Evolutionary conservation across 2,888 invertebrate genomes (phyloP).

Genomic region (Lamellibrachia satsuma): DNA sequence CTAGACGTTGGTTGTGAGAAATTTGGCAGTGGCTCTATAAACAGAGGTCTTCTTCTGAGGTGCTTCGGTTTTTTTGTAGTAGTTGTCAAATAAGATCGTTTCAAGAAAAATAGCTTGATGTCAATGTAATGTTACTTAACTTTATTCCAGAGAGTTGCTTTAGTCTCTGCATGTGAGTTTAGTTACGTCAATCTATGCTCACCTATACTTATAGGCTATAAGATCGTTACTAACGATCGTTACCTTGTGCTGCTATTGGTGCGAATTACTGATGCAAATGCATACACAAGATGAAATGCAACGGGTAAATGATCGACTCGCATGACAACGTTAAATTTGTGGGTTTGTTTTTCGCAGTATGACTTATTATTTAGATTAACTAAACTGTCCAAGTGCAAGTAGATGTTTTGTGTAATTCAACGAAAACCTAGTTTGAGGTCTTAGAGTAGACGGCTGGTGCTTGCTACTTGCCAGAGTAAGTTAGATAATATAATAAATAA

Average conservation of each 20-base stretch:
- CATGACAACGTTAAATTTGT: background rate
- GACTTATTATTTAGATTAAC: background rate
- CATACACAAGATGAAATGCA: background rate
- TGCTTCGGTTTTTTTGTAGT: background rate
- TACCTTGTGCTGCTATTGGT: background rate
- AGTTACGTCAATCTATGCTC: background rate
- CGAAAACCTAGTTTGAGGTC: background rate
- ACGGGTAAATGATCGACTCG: background rate
- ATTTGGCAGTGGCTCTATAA: background rate
- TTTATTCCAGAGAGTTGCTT: background rate
- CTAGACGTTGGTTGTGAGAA: background rate
- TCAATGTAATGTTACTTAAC: no score
- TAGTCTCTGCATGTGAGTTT: background rate
- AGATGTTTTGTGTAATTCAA: background rate
- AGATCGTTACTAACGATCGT: background rate
- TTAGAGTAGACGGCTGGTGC: background rate
- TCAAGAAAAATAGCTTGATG: background rate
- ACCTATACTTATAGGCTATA: background rate
- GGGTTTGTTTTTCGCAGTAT: background rate
- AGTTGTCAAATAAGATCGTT: background rate
- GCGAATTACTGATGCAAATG: background rate
- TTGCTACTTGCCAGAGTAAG: background rate
- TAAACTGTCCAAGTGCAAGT: background rate
- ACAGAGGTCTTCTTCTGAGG: background rate
- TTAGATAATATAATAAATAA: background rate